Conservation (phyloP, 2,113 vertebrate genomes). For the Bos taurus region ARS-UCD2.0 NC_037332.1:23485001-23485500, state of each 20-base stretch:
- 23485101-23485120: neutral
- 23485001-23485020: neutral
- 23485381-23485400: neutral
- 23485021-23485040: neutral
- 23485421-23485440: slow-evolving; percentile 9
- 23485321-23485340: neutral
- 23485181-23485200: slow-evolving; percentile 15
- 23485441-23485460: neutral
- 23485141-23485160: neutral
- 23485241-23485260: neutral
- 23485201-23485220: neutral
- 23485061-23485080: neutral
- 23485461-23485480: neutral
- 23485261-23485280: neutral
- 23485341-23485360: neutral
- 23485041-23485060: neutral
- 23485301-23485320: neutral
- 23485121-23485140: neutral
- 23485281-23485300: neutral
- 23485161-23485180: slow-evolving; percentile 39
- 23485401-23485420: neutral
- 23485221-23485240: neutral
- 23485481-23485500: neutral
- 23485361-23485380: neutral
- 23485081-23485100: neutral